phyloP scores from a whole-genome alignment of 2,888 invertebrate genomes.

The Acleris cristana region DNA sequence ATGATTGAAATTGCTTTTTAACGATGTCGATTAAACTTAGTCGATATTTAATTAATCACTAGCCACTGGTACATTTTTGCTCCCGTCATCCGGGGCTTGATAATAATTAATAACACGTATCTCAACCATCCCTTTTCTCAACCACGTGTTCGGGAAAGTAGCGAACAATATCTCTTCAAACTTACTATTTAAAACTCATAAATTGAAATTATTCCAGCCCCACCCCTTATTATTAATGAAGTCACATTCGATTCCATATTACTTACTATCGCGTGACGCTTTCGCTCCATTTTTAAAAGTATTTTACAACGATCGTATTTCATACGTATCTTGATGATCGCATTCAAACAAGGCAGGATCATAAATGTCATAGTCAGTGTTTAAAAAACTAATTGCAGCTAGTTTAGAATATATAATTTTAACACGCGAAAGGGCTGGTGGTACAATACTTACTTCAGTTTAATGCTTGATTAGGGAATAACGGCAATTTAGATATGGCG shows the following conservation, averaged over 20 bases:
- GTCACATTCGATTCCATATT: constrained; percentile 44
- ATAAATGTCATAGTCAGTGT: constrained; percentile 36
- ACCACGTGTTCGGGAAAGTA: too few relatives aligned
- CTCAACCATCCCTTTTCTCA: too few relatives aligned
- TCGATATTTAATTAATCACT: too few relatives aligned
- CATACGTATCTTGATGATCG: constrained; percentile 29
- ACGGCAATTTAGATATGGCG: background rate
- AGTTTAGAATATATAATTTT: constrained; percentile 21
- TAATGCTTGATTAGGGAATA: background rate
- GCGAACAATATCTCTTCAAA: too few relatives aligned
- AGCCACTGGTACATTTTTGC: too few relatives aligned
- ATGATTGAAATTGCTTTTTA: too few relatives aligned
- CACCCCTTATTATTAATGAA: constrained; percentile 17
- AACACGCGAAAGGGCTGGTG: constrained; percentile 31
- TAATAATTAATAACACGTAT: too few relatives aligned
- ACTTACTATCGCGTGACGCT: constrained; percentile 48
- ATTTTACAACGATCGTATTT: constrained; percentile 24
- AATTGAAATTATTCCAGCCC: too few relatives aligned
- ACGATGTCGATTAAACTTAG: too few relatives aligned
- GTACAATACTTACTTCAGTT: background rate
- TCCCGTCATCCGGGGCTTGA: too few relatives aligned
- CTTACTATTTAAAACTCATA: too few relatives aligned
- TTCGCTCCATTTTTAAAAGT: constrained; percentile 26
- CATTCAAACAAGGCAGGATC: constrained; percentile 29
- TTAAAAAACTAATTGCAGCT: constrained; percentile 35